These are phyloP conservation scores for Enteromius mattozi DNA, from an alignment of 2,797 vertebrate genomes.

Conservation along the genomic window DNA sequence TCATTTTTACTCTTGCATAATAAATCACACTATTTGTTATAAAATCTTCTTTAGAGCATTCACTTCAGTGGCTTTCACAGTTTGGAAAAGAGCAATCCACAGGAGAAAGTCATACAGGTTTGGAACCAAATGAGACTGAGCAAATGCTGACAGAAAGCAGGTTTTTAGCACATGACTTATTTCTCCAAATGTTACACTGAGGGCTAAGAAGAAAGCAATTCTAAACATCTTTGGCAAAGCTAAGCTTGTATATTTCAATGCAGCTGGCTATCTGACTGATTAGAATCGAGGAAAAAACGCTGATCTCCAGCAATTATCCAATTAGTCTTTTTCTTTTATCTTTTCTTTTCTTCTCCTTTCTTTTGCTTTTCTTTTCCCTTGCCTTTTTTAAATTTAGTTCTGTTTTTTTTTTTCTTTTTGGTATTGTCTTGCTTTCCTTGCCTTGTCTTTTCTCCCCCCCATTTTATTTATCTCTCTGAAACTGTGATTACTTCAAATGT, in stretches of 20 bases:
- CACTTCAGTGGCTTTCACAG: neutral
- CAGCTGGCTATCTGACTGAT: neutral
- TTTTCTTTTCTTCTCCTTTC: neutral
- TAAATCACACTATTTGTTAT: neutral
- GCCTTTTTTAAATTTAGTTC: neutral
- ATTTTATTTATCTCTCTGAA: constrained; percentile 51
- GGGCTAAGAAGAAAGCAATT: neutral
- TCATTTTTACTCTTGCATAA: neutral
- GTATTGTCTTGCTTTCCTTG: neutral
- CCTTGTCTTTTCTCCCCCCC: neutral
- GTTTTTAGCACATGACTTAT: neutral
- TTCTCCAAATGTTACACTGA: neutral
- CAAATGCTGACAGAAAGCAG: neutral
- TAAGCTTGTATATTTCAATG: neutral
- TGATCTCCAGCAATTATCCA: constrained; percentile 4
- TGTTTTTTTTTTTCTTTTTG: neutral
- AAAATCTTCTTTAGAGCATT: neutral
- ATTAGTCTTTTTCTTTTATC: neutral
- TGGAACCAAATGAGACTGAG: neutral
- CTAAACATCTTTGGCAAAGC: neutral
- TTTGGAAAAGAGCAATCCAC: neutral
- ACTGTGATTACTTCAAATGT: constrained; percentile 59
- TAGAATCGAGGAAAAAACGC: neutral
- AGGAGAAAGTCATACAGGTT: constrained; percentile 4
- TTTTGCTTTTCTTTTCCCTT: neutral